These are phyloP conservation scores for Trichogramma dendrolimi DNA, from an alignment of 2,888 invertebrate species.

Conservation along the genomic window DNA sequence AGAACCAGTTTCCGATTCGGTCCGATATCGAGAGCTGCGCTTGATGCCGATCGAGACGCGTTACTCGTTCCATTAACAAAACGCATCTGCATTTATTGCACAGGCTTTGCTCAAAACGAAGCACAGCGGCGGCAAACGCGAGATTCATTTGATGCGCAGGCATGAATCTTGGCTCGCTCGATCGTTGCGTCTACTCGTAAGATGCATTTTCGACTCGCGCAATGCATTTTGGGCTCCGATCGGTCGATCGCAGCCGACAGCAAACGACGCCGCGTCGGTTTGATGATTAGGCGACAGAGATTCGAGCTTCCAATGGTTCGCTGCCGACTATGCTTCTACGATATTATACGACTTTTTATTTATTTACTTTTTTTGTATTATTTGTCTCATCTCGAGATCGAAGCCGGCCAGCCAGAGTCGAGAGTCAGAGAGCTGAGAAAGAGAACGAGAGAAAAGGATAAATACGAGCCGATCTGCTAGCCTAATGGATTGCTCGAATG, in stretches of 20 bases:
- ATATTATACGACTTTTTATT: background rate
- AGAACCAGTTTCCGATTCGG: no score
- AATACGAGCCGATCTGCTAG: background rate
- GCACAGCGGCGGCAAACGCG: background rate
- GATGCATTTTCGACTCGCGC: no score
- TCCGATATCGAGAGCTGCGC: no score
- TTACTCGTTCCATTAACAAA: slow-evolving; percentile 30
- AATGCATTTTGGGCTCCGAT: no score
- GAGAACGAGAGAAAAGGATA: background rate
- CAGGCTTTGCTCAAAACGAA: background rate
- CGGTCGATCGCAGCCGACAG: no score
- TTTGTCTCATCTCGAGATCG: background rate
- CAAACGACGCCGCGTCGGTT: no score
- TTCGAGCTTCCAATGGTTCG: no score
- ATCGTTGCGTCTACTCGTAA: no score
- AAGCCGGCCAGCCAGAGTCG: no score
- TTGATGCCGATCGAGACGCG: no score
- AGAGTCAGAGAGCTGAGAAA: background rate
- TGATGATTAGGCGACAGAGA: no score
- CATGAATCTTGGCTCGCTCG: background rate
- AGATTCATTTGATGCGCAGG: slow-evolving; percentile 12
- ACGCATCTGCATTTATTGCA: slow-evolving; percentile 24
- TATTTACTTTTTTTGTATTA: background rate
- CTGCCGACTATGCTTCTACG: no score
- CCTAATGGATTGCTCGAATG: background rate